Evolutionary conservation across 2,113 vertebrate genomes (phyloP).

Genomic region (Hemichromis elongatus): DNA sequence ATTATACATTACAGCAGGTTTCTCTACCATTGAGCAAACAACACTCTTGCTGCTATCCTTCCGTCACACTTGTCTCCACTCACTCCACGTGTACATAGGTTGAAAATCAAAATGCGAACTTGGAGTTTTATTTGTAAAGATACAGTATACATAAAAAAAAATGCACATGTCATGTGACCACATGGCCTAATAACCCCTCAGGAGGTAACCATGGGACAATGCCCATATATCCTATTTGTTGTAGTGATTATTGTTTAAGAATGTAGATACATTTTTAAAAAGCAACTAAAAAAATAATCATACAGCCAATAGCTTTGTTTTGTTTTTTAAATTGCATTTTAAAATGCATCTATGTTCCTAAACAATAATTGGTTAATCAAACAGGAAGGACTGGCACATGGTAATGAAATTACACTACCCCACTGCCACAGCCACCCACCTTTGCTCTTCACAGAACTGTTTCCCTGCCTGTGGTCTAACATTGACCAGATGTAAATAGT

Average conservation of each 20-base stretch:
- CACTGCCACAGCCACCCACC: neutral
- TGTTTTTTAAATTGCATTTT: fast-evolving
- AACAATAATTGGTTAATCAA: neutral
- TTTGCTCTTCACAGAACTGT: neutral
- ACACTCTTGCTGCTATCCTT: neutral
- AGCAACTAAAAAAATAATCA: neutral
- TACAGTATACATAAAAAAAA: neutral
- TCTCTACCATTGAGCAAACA: neutral
- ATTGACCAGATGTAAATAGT: neutral
- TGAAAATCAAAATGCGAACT: neutral
- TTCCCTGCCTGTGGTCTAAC: neutral
- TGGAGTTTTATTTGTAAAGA: neutral
- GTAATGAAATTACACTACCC: neutral
- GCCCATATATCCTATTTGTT: neutral
- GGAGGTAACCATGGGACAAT: fast-evolving
- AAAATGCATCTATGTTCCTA: neutral
- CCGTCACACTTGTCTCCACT: neutral
- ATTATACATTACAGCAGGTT: neutral
- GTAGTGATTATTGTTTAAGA: neutral
- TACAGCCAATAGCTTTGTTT: neutral
- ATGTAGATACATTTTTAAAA: neutral
- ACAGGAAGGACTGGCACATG: neutral
- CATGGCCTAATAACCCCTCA: neutral
- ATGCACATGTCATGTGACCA: neutral
- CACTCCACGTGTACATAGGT: neutral